Conservation (phyloP, 2,888 invertebrate species). For the Lycia hirtaria region DNA sequence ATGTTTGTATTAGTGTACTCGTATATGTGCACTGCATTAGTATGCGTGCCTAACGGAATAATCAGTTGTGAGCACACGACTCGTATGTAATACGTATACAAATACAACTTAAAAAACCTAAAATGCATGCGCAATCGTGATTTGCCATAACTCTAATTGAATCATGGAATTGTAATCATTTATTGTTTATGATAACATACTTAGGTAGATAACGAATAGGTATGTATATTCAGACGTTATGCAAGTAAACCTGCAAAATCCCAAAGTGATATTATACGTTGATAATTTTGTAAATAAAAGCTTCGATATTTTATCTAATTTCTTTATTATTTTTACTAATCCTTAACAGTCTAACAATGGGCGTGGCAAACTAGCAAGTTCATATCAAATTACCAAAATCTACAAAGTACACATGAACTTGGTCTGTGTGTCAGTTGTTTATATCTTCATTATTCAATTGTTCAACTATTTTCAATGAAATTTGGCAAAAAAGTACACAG, state of each 20-base stretch:
- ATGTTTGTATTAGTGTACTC: too few species aligned
- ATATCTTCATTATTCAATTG: background rate
- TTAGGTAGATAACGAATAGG: slow-evolving; percentile 55
- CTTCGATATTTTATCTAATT: slow-evolving; percentile 78
- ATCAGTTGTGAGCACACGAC: too few species aligned
- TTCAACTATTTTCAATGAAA: background rate
- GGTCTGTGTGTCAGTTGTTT: background rate
- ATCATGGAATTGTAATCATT: slow-evolving; percentile 73
- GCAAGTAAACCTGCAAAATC: slow-evolving; percentile 83
- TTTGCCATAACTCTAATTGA: too few species aligned
- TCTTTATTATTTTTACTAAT: slow-evolving; percentile 43
- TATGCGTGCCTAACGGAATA: too few species aligned
- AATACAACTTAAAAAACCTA: too few species aligned
- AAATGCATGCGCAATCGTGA: too few species aligned
- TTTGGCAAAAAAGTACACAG: background rate
- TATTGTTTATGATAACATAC: slow-evolving; percentile 66
- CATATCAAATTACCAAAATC: too few species aligned
- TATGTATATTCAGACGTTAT: slow-evolving; percentile 80
- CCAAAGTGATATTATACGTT: slow-evolving; percentile 85
- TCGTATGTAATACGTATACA: too few species aligned
- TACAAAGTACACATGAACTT: background rate
- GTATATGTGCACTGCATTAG: too few species aligned
- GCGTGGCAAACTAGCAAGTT: too few species aligned
- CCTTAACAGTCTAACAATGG: background rate
- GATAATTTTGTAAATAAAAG: slow-evolving; percentile 86